Evolutionary conservation across 2,113 vertebrate genomes (phyloP).

Genomic region (Polypterus bichir): DNA sequence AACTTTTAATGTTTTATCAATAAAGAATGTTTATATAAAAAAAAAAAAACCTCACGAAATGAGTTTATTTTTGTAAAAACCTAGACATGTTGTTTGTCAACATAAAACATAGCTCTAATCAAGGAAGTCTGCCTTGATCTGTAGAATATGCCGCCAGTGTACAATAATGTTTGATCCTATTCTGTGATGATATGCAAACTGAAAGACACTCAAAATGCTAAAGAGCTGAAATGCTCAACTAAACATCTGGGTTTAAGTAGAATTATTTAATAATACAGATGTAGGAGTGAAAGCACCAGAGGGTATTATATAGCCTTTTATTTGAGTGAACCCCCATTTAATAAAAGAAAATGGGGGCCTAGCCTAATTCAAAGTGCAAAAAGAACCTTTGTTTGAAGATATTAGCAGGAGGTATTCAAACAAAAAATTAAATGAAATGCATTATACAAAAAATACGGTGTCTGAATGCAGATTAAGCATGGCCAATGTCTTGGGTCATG

Average conservation of each 20-base stretch:
- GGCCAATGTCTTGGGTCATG: slow-evolving; percentile 17
- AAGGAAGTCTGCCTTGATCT: no score
- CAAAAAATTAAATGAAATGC: slow-evolving; percentile 4
- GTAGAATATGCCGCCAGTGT: no score
- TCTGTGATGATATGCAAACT: slow-evolving; percentile 4
- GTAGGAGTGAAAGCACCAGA: slow-evolving; percentile 57
- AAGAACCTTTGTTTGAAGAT: slow-evolving; percentile 58
- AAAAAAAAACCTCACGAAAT: no score
- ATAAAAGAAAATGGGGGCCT: slow-evolving; percentile 53
- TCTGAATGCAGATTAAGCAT: slow-evolving; percentile 26
- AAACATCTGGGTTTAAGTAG: slow-evolving; percentile 51
- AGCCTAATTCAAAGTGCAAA: slow-evolving; percentile 53
- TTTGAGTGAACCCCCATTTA: slow-evolving; percentile 60
- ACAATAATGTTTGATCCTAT: no score
- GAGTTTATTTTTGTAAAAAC: no score
- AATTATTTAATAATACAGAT: slow-evolving; percentile 50
- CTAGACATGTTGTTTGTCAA: no score
- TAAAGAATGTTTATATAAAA: no score
- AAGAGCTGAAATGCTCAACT: slow-evolving; percentile 29
- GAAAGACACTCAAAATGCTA: slow-evolving; percentile 29
- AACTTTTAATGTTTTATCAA: no score
- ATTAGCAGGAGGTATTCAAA: slow-evolving; percentile 33
- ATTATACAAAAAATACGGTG: slow-evolving; percentile 32
- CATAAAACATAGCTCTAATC: no score
- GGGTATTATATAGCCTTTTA: slow-evolving; percentile 46